Percentiles rank a stretch among this genome's conserved stretches.
Evolutionary conservation across 2,888 invertebrate species (phyloP).

Genomic region (Drosophila robusta): DNA sequence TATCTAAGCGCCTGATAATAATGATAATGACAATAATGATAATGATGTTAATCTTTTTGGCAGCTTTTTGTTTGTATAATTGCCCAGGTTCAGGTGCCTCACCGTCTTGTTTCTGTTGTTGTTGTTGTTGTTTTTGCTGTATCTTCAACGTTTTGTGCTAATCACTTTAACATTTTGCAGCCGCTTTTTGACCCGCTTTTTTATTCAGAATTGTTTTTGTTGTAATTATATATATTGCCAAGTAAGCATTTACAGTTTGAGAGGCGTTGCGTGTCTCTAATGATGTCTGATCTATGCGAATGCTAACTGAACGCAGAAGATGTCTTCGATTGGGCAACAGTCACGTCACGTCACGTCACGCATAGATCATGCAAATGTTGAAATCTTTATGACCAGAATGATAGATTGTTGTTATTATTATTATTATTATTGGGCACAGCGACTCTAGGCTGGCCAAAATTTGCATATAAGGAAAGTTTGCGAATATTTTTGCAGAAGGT

Average conservation of each 20-base stretch:
- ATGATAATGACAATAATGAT: conserved; percentile 38
- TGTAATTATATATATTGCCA: conserved; percentile 60
- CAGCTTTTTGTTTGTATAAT: conserved; percentile 72
- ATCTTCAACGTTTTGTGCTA: conserved; percentile 50
- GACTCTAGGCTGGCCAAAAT: neutral
- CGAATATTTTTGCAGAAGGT: neutral
- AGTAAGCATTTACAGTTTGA: conserved; percentile 72
- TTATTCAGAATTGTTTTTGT: conserved; percentile 41
- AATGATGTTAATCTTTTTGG: conserved; percentile 71
- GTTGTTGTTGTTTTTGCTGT: neutral
- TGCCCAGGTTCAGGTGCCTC: conserved; percentile 40
- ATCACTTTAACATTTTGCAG: conserved; percentile 63
- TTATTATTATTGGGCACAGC: conserved; percentile 15
- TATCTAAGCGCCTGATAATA: conserved; percentile 40
- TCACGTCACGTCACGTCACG: conserved; percentile 49
- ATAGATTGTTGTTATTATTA: conserved; percentile 26
- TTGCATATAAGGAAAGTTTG: conserved; percentile 7
- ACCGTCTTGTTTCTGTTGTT: neutral
- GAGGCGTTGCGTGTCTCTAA: conserved; percentile 70
- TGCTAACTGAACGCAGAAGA: conserved; percentile 28
- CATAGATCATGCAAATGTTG: conserved; percentile 25
- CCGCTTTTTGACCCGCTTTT: conserved; percentile 76
- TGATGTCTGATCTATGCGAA: conserved; percentile 64
- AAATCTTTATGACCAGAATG: conserved; percentile 14
- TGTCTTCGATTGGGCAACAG: conserved; percentile 52